Evolutionary conservation across 2,888 invertebrate species (phyloP).

Genomic region (Drosophila mayaguana): DNA sequence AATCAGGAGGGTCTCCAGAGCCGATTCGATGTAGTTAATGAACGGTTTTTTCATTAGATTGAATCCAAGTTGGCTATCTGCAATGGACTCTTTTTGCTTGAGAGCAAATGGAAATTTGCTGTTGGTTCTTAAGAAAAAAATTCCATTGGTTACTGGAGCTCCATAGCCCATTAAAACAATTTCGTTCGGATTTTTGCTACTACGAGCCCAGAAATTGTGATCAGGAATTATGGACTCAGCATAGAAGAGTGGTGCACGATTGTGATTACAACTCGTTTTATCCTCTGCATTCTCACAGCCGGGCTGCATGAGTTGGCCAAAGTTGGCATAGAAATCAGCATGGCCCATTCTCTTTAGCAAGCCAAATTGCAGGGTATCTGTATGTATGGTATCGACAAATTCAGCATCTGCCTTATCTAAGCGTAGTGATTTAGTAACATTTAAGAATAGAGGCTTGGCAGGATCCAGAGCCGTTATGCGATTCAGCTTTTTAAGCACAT

Average conservation of each 20-base stretch:
- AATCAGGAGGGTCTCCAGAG: neutral
- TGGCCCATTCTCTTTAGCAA: slow-evolving; percentile 85
- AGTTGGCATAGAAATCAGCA: slow-evolving; percentile 87
- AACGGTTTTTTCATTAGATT: neutral
- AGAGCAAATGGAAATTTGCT: slow-evolving; percentile 47
- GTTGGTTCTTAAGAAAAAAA: slow-evolving; percentile 85
- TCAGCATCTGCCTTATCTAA: slow-evolving; percentile 87
- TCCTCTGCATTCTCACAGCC: neutral
- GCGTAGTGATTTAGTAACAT: slow-evolving; percentile 84
- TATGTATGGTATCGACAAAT: slow-evolving; percentile 88
- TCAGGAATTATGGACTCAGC: slow-evolving; percentile 86
- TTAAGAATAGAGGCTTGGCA: slow-evolving; percentile 87
- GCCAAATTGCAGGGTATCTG: slow-evolving; percentile 87
- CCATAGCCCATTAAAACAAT: slow-evolving; percentile 86
- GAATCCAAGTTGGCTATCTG: too few relatives aligned
- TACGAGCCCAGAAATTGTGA: slow-evolving; percentile 86
- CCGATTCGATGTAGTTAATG: neutral
- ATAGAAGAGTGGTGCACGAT: slow-evolving; percentile 85
- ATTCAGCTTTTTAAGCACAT: slow-evolving; percentile 85
- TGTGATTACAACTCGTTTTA: slow-evolving; percentile 86
- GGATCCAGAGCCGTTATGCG: slow-evolving; percentile 88
- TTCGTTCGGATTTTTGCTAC: slow-evolving; percentile 81
- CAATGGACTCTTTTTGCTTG: neutral
- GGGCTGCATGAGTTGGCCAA: slow-evolving; percentile 86
- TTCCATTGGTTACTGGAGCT: slow-evolving; percentile 83